These are phyloP conservation scores for Tipula helvola DNA, from an alignment of 2,888 invertebrate genomes.

Conservation along the genomic window DNA sequence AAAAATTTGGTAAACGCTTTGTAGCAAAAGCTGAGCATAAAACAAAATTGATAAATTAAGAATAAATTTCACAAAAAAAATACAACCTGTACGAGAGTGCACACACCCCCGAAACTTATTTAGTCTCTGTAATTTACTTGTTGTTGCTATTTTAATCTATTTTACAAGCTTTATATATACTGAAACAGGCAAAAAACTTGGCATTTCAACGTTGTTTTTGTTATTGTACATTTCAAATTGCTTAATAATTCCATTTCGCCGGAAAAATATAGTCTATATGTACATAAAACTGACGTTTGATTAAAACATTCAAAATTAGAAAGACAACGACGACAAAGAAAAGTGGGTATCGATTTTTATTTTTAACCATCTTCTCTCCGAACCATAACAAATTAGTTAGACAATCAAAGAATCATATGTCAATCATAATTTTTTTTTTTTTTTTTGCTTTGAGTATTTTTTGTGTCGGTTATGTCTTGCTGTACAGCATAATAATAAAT, in stretches of 20 bases:
- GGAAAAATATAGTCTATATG: not conserved
- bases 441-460: not conserved
- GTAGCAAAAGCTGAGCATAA: not conserved
- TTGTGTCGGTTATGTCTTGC: not conserved
- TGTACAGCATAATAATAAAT: not conserved
- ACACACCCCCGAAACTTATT: not conserved
- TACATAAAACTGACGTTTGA: not conserved
- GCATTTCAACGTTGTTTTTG: not conserved
- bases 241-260: not conserved
- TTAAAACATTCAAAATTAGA: not conserved
- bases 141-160: not conserved
- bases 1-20: not conserved
- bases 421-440: not conserved
- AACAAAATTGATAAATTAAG: not conserved
- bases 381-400: not conserved
- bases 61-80: not conserved
- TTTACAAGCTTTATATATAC: not conserved
- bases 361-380: not conserved
- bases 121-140: not conserved
- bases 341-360: not conserved
- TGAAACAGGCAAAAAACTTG: not conserved
- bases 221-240: not conserved
- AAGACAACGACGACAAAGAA: not conserved
- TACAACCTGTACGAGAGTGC: not conserved
- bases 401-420: not conserved